Base-by-base conservation (phyloP, 2,113 vertebrate genomes). In the Vulpes vulpes region DNA sequence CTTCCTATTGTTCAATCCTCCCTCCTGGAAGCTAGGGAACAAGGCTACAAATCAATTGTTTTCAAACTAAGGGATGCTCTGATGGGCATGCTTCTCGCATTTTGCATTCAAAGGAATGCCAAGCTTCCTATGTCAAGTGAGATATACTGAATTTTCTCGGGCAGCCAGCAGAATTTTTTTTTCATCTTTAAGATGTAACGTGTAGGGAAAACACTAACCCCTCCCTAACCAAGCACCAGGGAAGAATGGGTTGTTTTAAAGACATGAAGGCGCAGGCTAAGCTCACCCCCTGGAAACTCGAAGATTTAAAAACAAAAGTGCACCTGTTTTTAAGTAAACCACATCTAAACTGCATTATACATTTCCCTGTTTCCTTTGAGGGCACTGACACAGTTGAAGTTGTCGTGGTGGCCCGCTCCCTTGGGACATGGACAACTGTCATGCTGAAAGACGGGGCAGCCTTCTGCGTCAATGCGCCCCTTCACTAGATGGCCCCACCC, bases 161-260 rank as follows among this genome's bases (percentile, higher is more conserved):
- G 64, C 57, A 90, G 32, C 62, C 19, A 5, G 59, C 60, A 96
- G 51, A 96, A 85, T 57, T 35, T 62, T 91, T 80, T 96, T 83
- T 49, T 49, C 71, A 57, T 92, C 86, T 96, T 96, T 82, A 89
- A 91, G 74, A 93, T n/a, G 38, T 85, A 95, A 74, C 55, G 11
- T 49, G 74, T 67, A 96, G 35, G 59, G 71, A 86, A 97, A 96
- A 94, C 55, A 51, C 53, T 76, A 95, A 96, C 85, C 82, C 71
- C 43, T 89, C 87, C 25, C 59, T 76, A 60, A 79, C 69, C 20
- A 79, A 93, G 38, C 89, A 71, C 69, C n/a, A 35, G 84, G 73
- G 55, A 74, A 90, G 83, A 80, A 91, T 20, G 22, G 60, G 73
- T 65, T 71, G 35, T 96, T 90, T 62, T 57, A 86, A 95, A 95